Evolutionary conservation across 2,113 vertebrate species (phyloP), one percentile per base, ranked within the genome.

Genomic region (Micronycteris hirsuta): DNA sequence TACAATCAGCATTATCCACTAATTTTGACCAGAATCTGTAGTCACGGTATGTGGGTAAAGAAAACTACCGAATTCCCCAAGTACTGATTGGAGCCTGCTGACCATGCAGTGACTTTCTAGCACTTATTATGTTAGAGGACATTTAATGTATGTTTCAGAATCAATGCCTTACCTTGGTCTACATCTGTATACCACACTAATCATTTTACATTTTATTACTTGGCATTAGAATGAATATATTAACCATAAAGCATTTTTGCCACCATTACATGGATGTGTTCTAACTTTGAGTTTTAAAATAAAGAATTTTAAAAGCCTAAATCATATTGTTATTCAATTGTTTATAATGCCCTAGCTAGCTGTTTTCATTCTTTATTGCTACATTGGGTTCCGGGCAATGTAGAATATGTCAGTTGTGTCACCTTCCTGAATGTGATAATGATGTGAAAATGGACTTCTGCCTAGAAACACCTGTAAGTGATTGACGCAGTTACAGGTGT

Each of bases 391-490:
- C 52, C 77, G 24, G 17, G 28, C 63, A 92, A 86, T 31, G 87
- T 0, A 73, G 45, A 84, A 43, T 52, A 71, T 19, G 6, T 8
- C 2, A 1, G 28, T 45, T 67, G 28, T 77, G 97, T 86, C 90
- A 49, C 38, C 92, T 85, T 84, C n/a, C 61, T 82, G 15, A 73
- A 56, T 82, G 47, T 90, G 78, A 56, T 96, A 90, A 93, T 77
- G 61, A 85, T 67, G 58, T 84, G 7, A 52, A 47, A 80, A 92
- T 67, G 38, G 3, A 22, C 56, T 58, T 68, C 49, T 78, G 76
- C 41, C 71, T 85, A 56, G 78, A 67, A 84, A 65, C 17, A 92
- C 31, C 41, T 93, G 22, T 52, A 84, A 96, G 85, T 77, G 71
- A 95, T 33, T 86, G 71, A 86, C 58, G 31, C 16, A 84, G 31